Conservation (phyloP, 2,888 invertebrate genomes). For the Drosophila mettleri region DNA sequence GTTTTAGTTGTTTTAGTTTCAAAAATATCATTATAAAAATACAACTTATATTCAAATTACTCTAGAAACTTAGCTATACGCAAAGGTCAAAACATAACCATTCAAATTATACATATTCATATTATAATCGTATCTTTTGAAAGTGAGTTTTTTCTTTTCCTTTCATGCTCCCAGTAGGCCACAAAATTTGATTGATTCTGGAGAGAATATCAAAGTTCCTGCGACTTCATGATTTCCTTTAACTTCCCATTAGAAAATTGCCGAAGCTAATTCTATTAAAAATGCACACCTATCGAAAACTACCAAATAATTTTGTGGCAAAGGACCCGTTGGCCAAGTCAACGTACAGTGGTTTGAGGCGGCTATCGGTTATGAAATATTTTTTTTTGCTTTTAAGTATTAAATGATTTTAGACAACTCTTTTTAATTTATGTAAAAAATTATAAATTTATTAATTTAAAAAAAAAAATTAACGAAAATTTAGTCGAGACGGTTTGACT, state of each 20-base stretch:
- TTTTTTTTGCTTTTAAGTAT: background rate
- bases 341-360: conserved; percentile 23
- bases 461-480: no score
- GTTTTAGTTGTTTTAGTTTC: no score
- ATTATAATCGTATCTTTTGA: background rate
- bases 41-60: no score
- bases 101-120: no score
- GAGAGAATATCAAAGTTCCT: conserved; percentile 12
- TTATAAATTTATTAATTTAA: no score
- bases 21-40: no score
- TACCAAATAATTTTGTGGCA: conserved; percentile 34
- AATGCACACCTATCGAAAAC: conserved; percentile 38
- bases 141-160: background rate
- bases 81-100: no score
- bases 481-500: no score
- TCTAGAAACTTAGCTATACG: no score
- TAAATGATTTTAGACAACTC: no score
- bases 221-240: conserved; percentile 26
- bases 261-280: conserved; percentile 45
- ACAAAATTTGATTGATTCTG: background rate
- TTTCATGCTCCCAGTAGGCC: background rate
- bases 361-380: no score
- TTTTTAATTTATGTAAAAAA: no score
- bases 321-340: background rate
- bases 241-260: conserved; percentile 48